Conservation (phyloP, 2,888 invertebrate species). For the Julus scandinavius region DNA sequence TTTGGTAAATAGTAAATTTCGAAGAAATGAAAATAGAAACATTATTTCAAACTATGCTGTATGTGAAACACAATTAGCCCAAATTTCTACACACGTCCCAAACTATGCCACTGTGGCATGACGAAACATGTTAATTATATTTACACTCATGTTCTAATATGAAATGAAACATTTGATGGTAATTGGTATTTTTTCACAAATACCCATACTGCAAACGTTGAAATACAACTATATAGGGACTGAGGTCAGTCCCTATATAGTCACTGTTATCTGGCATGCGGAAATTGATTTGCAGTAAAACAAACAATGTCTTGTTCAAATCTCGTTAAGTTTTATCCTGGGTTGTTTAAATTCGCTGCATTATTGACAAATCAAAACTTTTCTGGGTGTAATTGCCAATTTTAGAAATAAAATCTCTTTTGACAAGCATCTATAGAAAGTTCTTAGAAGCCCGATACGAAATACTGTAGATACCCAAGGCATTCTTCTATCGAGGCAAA, state of each 20-base stretch:
- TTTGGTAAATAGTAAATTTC: too few relatives aligned
- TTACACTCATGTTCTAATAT: too few relatives aligned
- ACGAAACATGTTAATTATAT: too few relatives aligned
- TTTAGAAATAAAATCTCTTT: slow-evolving; percentile 12
- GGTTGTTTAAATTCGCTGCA: not conserved
- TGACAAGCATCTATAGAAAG: not conserved
- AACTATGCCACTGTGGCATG: too few relatives aligned
- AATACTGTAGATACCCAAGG: not conserved
- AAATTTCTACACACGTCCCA: too few relatives aligned
- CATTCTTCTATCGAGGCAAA: slow-evolving; percentile 12
- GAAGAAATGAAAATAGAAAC: too few relatives aligned
- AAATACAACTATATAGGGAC: not conserved
- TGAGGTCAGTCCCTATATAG: not conserved
- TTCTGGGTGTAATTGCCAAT: not conserved
- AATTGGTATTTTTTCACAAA: too few relatives aligned
- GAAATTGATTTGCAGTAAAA: not conserved
- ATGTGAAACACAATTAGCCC: too few relatives aligned
- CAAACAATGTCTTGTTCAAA: not conserved
- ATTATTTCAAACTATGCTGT: too few relatives aligned
- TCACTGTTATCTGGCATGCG: not conserved
- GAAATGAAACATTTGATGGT: too few relatives aligned
- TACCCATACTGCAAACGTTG: too few relatives aligned
- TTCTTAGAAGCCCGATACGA: not conserved
- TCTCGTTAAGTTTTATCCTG: not conserved
- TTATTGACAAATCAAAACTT: not conserved